Evolutionary conservation across 92 coral and sea anemone genomes (phyloP).

Genomic region (Siderastrea radians): DNA sequence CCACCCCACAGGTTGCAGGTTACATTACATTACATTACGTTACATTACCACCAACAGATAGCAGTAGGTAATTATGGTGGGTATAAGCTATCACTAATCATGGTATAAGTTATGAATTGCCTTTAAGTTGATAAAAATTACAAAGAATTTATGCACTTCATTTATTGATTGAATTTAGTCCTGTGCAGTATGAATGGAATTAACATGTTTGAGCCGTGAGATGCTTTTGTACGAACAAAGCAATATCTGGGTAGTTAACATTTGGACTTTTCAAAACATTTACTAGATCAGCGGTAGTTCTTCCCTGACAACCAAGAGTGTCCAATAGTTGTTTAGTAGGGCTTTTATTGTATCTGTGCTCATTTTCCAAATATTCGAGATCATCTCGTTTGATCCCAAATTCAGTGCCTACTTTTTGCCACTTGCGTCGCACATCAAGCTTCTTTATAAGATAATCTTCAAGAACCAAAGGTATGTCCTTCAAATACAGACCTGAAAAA

Average conservation of each 20-base stretch:
- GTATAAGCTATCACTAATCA: too few species aligned
- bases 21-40: too few species aligned
- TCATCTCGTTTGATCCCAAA: background rate
- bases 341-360: background rate
- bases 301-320: background rate
- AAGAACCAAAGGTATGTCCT: background rate
- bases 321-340: slow-evolving; percentile 16
- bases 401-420: slow-evolving; percentile 7
- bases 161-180: too few species aligned
- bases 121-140: too few species aligned
- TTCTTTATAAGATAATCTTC: background rate
- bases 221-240: background rate
- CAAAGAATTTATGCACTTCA: too few species aligned
- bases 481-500: background rate
- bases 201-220: background rate
- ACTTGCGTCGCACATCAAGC: background rate
- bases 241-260: background rate
- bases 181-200: background rate
- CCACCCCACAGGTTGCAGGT: too few species aligned
- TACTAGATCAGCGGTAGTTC: background rate
- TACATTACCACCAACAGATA: too few species aligned
- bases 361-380: background rate
- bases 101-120: too few species aligned
- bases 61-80: too few species aligned
- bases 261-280: background rate